A percentile compares a stretch with the other conserved stretches of the same genome.
phyloP scores from a whole-genome alignment of 2,888 invertebrate species.

The Scaptomyza reducta region DNA sequence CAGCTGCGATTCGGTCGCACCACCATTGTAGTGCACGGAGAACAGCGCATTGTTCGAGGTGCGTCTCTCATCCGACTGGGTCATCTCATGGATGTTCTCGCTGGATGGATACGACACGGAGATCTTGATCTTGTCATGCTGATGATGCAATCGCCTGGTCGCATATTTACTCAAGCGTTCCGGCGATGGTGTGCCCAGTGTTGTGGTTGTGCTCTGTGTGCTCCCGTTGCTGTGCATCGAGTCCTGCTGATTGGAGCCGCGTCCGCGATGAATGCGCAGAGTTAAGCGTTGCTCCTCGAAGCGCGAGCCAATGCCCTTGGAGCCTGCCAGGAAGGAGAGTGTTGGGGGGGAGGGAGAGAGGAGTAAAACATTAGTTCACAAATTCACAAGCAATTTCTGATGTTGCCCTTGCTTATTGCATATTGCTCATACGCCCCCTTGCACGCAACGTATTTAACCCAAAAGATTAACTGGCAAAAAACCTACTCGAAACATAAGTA shows the following conservation, averaged over 20 bases:
- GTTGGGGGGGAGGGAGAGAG: background rate
- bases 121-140: conserved; percentile 92
- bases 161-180: conserved; percentile 87
- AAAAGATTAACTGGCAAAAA: too few relatives aligned
- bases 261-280: conserved; percentile 94
- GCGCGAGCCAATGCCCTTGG: conserved; percentile 89
- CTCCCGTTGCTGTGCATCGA: conserved; percentile 88
- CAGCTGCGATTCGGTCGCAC: conserved; percentile 86
- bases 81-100: conserved; percentile 86
- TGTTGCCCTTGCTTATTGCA: conserved; percentile 10
- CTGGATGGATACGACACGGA: conserved; percentile 93
- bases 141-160: conserved; percentile 85
- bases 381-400: conserved; percentile 24
- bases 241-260: conserved; percentile 89
- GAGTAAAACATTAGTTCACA: conserved; percentile 38
- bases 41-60: conserved; percentile 72
- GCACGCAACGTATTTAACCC: background rate
- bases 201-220: conserved; percentile 89
- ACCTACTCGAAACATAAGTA: too few relatives aligned
- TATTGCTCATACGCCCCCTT: background rate
- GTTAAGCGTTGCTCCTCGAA: conserved; percentile 96
- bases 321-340: conserved; percentile 82
- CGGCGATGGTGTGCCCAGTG: conserved; percentile 88
- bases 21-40: conserved; percentile 89
- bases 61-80: conserved; percentile 82